These are phyloP conservation scores for Perizoma affinitatum DNA, from an alignment of 2,888 invertebrate species.

Conservation along the genomic window DNA sequence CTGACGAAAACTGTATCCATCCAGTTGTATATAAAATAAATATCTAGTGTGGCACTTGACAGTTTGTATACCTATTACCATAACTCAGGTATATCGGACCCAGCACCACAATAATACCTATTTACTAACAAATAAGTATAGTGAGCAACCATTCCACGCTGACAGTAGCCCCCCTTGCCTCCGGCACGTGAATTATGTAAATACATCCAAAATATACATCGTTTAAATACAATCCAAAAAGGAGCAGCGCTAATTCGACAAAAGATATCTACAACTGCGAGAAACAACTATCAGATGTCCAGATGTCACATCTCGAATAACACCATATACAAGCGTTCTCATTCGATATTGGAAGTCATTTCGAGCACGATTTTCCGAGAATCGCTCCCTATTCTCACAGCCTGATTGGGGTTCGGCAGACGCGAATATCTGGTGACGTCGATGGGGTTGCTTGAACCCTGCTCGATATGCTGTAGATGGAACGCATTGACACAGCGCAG, in stretches of 20 bases:
- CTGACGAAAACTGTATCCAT: slow-evolving; percentile 30
- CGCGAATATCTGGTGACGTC: slow-evolving; percentile 50
- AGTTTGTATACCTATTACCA: slow-evolving; percentile 52
- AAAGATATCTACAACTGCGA: slow-evolving; percentile 58
- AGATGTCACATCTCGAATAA: neutral
- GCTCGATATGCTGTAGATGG: slow-evolving; percentile 5
- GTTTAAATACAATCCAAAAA: slow-evolving; percentile 58
- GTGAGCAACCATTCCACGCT: slow-evolving; percentile 80
- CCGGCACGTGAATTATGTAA: slow-evolving; percentile 62
- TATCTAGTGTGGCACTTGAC: slow-evolving; percentile 77
- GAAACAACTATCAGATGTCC: slow-evolving; percentile 24
- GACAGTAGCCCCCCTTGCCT: slow-evolving; percentile 60
- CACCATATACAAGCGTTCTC: too few species aligned
- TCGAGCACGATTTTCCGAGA: too few species aligned
- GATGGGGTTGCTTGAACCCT: slow-evolving; percentile 23
- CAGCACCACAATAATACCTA: slow-evolving; percentile 75
- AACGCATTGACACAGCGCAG: slow-evolving; percentile 5
- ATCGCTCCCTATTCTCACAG: slow-evolving; percentile 3
- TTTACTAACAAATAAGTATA: slow-evolving; percentile 67
- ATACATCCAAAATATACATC: slow-evolving; percentile 81
- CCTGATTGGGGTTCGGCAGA: slow-evolving; percentile 6
- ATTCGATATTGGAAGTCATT: too few species aligned
- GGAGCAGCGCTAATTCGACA: slow-evolving; percentile 57
- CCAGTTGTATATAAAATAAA: slow-evolving; percentile 63
- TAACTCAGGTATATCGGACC: slow-evolving; percentile 48